Evolutionary conservation across 2,888 invertebrate species (phyloP).

Genomic region (Hydriomena furcata): DNA sequence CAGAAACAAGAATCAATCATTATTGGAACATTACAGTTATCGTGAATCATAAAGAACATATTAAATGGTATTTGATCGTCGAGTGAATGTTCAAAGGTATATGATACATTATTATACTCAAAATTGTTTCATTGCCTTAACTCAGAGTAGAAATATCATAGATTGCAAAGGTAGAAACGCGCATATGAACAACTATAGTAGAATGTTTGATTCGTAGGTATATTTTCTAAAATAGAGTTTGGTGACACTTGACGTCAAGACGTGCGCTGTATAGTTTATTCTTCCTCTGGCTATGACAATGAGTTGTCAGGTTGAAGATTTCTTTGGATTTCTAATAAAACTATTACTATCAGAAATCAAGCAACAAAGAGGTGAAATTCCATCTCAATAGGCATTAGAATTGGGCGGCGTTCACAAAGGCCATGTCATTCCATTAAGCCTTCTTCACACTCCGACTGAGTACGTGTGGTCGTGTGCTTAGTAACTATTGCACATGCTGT

Average conservation of each 20-base stretch:
- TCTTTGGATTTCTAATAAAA: constrained; percentile 79
- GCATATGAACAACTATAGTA: constrained; percentile 1
- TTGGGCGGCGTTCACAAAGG: constrained; percentile 82
- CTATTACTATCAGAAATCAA: constrained; percentile 81
- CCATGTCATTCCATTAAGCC: constrained; percentile 82
- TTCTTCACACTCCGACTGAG: constrained; percentile 63
- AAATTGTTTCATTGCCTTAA: constrained; percentile 40
- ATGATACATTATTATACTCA: constrained; percentile 40
- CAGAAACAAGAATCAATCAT: constrained; percentile 26
- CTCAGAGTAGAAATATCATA: constrained; percentile 18
- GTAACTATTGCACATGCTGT: neutral
- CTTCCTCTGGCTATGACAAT: constrained; percentile 39
- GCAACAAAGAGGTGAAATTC: constrained; percentile 82
- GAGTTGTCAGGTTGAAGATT: constrained; percentile 59
- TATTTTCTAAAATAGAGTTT: neutral
- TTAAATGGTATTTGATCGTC: constrained; percentile 51
- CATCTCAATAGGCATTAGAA: constrained; percentile 83
- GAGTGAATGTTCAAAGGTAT: constrained; percentile 45
- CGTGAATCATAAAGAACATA: constrained; percentile 44
- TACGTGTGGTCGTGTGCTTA: constrained; percentile 56
- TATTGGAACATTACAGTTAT: constrained; percentile 41
- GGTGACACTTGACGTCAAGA: neutral
- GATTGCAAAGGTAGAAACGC: neutral
- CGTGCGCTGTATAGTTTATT: constrained; percentile 7
- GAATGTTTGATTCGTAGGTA: no score